These are phyloP conservation scores for Enteromius afrohamiltoni DNA, from an alignment of 2,797 vertebrate species.

Conservation along the genomic window DNA sequence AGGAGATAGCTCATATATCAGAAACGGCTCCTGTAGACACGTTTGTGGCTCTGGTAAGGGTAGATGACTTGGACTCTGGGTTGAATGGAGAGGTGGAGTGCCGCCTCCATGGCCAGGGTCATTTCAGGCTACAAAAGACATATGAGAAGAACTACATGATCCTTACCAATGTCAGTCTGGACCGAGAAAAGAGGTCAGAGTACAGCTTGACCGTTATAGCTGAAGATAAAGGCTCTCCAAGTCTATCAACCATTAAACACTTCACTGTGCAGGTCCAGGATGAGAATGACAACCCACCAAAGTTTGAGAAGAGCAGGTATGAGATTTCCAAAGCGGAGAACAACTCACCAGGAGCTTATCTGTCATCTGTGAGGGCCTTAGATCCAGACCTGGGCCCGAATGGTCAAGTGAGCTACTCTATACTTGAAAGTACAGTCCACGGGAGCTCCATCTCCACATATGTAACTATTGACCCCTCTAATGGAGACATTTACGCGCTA, in stretches of 20 bases:
- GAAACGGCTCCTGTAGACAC: conserved; percentile 90
- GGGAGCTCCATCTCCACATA: conserved; percentile 91
- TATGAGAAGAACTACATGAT: conserved; percentile 98
- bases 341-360: conserved; percentile 90
- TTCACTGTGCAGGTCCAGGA: conserved; percentile 93
- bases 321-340: conserved; percentile 95
- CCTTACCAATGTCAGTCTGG: conserved; percentile 89
- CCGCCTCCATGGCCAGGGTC: conserved; percentile 91
- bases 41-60: conserved; percentile 91
- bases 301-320: conserved; percentile 89
- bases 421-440: conserved; percentile 88
- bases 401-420: conserved; percentile 93
- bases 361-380: conserved; percentile 88
- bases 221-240: conserved; percentile 89
- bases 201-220: conserved; percentile 94
- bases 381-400: conserved; percentile 92
- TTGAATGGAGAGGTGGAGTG: conserved; percentile 90
- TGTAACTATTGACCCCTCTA: conserved; percentile 94
- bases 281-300: conserved; percentile 94
- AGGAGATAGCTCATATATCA: conserved; percentile 89
- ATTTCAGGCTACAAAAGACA: conserved; percentile 92
- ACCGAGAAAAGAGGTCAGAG: conserved; percentile 93
- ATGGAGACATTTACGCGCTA: conserved; percentile 91
- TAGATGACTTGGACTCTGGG: conserved; percentile 92
- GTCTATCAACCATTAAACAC: conserved; percentile 91